These are phyloP conservation scores for Hippasteria phrygiana DNA, from an alignment of 53 echinoderm and acorn worm species.

Conservation along the genomic window DNA sequence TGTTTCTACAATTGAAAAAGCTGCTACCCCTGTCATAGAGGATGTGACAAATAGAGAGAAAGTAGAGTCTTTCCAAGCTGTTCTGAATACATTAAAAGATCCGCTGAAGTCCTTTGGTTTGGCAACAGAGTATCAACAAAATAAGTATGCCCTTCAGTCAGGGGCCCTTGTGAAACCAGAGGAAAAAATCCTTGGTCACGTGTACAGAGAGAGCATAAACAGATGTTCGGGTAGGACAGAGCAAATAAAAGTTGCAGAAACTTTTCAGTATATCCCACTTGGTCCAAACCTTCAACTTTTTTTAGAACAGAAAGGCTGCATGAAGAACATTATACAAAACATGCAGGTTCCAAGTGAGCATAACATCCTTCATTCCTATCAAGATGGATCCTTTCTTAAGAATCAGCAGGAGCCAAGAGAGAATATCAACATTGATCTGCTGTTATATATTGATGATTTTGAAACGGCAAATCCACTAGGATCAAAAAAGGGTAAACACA, in stretches of 20 bases:
- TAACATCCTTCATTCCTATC: constrained; percentile 14
- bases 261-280: constrained; percentile 46
- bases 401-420: background rate
- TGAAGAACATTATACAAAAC: constrained; percentile 18
- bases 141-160: background rate
- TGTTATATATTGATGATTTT: constrained; percentile 60
- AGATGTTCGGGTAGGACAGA: background rate
- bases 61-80: background rate
- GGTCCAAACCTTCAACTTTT: background rate
- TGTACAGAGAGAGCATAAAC: background rate
- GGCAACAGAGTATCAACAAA: background rate
- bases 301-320: constrained; percentile 32
- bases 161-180: background rate
- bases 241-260: background rate
- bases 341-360: background rate
- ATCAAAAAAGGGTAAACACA: constrained; percentile 26
- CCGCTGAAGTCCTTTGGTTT: background rate
- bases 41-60: background rate
- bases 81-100: background rate
- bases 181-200: background rate
- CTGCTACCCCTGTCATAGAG: background rate
- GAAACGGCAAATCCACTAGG: constrained; percentile 72
- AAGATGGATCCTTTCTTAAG: constrained; percentile 24
- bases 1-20: constrained; percentile 4
- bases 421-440: background rate